These are phyloP conservation scores for Helicoverpa zea DNA, from an alignment of 1,140 invertebrate species.

Conservation along the genomic window DNA sequence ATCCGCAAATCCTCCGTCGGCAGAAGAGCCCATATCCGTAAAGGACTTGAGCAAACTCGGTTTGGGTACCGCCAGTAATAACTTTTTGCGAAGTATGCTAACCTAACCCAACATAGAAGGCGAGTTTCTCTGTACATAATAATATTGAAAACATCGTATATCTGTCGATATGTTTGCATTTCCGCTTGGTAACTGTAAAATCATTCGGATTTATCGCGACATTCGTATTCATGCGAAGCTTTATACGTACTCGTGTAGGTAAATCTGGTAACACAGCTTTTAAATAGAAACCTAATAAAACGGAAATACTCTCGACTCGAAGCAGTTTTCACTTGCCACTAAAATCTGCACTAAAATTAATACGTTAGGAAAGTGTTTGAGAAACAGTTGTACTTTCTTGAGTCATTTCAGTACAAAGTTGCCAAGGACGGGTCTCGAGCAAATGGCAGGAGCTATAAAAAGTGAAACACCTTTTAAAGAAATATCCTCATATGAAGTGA, in stretches of 20 bases:
- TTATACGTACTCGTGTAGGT: constrained; percentile 1
- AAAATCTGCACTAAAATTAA: constrained; percentile 28
- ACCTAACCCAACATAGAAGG: constrained; percentile 48
- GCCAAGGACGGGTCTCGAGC: neutral
- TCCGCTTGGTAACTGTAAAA: constrained; percentile 47
- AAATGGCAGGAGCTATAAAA: constrained; percentile 1
- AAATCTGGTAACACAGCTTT: constrained; percentile 20
- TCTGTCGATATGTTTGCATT: constrained; percentile 47
- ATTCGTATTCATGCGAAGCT: constrained; percentile 18
- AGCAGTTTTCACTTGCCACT: constrained; percentile 22
- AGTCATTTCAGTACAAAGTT: constrained; percentile 18
- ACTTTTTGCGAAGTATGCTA: constrained; percentile 57
- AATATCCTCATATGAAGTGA: neutral
- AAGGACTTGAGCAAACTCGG: constrained; percentile 61
- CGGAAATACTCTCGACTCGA: neutral
- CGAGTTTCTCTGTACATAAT: constrained; percentile 45
- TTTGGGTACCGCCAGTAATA: constrained; percentile 55
- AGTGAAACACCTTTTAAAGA: constrained; percentile 24
- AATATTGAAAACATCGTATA: constrained; percentile 39
- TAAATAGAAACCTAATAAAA: constrained; percentile 34
- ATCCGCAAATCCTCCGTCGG: constrained; percentile 60
- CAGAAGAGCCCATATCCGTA: constrained; percentile 55
- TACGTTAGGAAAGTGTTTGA: neutral
- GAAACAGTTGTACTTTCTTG: constrained; percentile 12
- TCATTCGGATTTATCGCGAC: constrained; percentile 37